Evolutionary conservation across 35 echinoderm and acorn worm genomes (phyloP).

Genomic region (Diadema setosum): DNA sequence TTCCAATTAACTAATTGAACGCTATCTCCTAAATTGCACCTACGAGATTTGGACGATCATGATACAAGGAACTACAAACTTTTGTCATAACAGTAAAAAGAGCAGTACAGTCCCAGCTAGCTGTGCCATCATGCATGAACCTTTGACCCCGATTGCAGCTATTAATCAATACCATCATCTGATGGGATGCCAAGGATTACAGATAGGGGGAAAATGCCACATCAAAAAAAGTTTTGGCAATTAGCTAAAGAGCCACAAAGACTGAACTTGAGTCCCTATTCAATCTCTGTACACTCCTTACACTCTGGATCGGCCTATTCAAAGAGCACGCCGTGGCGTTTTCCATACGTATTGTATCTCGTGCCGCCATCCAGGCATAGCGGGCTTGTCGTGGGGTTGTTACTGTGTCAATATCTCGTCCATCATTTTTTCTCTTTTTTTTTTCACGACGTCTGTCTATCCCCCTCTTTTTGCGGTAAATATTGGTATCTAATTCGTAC

Average conservation of each 20-base stretch:
- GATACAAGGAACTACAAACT: no score
- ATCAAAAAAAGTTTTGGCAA: slow-evolving; percentile 3
- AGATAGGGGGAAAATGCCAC: neutral
- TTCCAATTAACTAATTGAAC: no score
- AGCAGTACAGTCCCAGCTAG: no score
- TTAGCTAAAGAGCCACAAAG: slow-evolving; percentile 22
- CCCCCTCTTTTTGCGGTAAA: slow-evolving; percentile 4
- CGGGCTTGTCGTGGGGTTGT: neutral
- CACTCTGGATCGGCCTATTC: neutral
- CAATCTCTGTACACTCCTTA: neutral
- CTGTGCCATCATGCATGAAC: neutral
- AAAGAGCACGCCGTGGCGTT: neutral
- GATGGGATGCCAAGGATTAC: neutral
- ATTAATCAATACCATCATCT: neutral
- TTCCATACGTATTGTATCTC: neutral
- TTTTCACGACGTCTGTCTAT: no score
- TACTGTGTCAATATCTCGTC: slow-evolving; percentile 12
- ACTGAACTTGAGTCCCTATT: slow-evolving; percentile 6
- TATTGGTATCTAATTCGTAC: slow-evolving; percentile 7
- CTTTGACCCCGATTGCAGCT: neutral
- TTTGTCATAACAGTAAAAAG: no score
- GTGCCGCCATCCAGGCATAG: neutral
- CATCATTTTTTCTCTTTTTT: slow-evolving; percentile 9
- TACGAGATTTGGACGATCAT: no score
- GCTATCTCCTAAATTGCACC: no score